A percentile compares a stretch with the other conserved stretches of the same genome.
Evolutionary conservation across 2,888 invertebrate genomes (phyloP).

Genomic region (Apotomis capreana): DNA sequence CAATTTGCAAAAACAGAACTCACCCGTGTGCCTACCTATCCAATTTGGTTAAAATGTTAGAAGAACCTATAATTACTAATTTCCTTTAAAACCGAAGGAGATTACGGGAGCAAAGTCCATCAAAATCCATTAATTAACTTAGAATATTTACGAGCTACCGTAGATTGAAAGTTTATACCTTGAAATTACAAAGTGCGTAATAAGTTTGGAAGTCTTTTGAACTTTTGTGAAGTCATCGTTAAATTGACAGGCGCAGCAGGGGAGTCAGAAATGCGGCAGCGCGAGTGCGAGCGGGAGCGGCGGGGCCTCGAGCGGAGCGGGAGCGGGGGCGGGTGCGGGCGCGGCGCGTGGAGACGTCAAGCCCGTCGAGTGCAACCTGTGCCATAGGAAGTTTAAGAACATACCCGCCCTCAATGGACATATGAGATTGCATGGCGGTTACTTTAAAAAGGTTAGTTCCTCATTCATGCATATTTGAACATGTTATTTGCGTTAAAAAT

Average conservation of each 20-base stretch:
- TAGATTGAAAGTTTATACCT: constrained; percentile 75
- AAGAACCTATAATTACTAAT: constrained; percentile 68
- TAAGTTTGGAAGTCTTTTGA: constrained; percentile 75
- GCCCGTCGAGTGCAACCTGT: constrained; percentile 97
- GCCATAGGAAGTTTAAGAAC: constrained; percentile 98
- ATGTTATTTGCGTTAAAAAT: too few species aligned
- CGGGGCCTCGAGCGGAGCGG: constrained; percentile 55
- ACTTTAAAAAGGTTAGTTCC: constrained; percentile 92
- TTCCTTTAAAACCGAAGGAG: constrained; percentile 63
- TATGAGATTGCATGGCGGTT: constrained; percentile 98
- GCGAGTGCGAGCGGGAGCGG: constrained; percentile 60
- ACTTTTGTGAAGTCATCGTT: constrained; percentile 72
- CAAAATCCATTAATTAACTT: constrained; percentile 79
- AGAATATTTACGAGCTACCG: constrained; percentile 75
- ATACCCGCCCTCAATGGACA: constrained; percentile 99
- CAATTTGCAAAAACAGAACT: constrained; percentile 41
- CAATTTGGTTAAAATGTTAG: constrained; percentile 52
- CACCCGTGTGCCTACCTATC: constrained; percentile 20
- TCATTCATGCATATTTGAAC: background rate
- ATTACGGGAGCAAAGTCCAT: constrained; percentile 67
- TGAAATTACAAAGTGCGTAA: constrained; percentile 77
- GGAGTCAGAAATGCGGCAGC: constrained; percentile 67
- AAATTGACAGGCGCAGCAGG: constrained; percentile 75
- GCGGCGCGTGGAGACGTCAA: constrained; percentile 85
- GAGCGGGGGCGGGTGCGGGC: constrained; percentile 54